These are phyloP conservation scores for Barypeithes pellucidus DNA, from an alignment of 2,888 invertebrate genomes.

Conservation along the genomic window DNA sequence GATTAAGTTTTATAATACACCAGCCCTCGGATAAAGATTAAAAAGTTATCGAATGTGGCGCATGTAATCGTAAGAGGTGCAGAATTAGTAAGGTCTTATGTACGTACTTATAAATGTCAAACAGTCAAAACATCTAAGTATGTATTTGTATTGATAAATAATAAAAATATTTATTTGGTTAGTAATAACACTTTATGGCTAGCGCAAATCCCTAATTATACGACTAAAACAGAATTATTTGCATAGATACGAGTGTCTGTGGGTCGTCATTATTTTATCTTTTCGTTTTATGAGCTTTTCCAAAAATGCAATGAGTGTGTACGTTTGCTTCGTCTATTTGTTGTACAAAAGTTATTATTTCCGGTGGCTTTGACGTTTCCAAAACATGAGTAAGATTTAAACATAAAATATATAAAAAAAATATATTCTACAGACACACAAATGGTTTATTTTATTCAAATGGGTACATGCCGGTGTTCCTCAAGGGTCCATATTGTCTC, in stretches of 20 bases:
- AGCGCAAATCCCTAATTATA: constrained; percentile 4
- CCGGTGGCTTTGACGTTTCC: no score
- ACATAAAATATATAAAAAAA: no score
- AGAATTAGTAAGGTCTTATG: no score
- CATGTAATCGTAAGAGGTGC: no score
- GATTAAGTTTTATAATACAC: no score
- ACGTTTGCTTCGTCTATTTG: not conserved
- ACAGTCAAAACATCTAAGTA: not conserved
- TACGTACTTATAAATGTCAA: not conserved
- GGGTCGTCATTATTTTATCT: not conserved
- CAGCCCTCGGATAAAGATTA: no score
- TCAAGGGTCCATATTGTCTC: no score
- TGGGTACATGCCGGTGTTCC: no score
- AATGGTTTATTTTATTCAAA: no score
- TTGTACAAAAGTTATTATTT: not conserved
- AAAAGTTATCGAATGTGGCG: no score
- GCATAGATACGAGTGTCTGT: not conserved
- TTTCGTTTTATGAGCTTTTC: constrained; percentile 10
- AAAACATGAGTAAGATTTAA: no score
- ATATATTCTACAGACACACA: no score
- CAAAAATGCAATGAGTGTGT: not conserved
- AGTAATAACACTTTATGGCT: not conserved
- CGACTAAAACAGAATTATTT: constrained; percentile 17
- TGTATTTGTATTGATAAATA: not conserved
- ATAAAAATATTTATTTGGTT: constrained; percentile 2